phyloP scores from a whole-genome alignment of 2,113 vertebrate genomes.

The Natator depressus region DNA sequence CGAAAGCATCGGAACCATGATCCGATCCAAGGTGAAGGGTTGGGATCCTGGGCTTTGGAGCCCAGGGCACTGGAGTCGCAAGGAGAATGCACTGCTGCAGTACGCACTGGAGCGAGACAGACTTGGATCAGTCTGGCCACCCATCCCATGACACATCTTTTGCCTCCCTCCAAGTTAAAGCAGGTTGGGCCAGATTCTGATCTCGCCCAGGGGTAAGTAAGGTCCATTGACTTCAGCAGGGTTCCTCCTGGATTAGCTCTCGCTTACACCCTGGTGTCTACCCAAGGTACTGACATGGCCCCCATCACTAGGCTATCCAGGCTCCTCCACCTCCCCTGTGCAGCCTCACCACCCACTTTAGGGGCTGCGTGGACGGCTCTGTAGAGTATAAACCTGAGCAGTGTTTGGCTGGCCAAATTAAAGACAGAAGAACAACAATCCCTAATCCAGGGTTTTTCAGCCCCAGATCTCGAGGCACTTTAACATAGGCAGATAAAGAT shows the following conservation, averaged over 20 bases:
- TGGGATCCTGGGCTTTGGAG: neutral
- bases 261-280: no score
- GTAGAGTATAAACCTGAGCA: neutral
- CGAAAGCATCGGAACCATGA: neutral
- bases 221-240: neutral
- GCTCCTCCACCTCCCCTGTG: neutral
- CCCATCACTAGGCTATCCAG: no score
- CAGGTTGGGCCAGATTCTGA: neutral
- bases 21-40: neutral
- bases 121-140: neutral
- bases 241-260: neutral
- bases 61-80: neutral
- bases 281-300: no score
- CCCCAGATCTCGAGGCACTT: neutral
- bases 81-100: neutral
- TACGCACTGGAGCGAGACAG: neutral
- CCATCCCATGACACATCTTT: neutral
- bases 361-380: neutral
- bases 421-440: neutral
- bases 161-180: neutral
- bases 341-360: no score
- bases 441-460: neutral
- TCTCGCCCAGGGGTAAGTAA: neutral
- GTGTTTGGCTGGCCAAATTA: neutral
- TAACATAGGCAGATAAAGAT: neutral